These are phyloP conservation scores for Kradibia gibbosae DNA, from an alignment of 1,140 invertebrate species.

Conservation along the genomic window DNA sequence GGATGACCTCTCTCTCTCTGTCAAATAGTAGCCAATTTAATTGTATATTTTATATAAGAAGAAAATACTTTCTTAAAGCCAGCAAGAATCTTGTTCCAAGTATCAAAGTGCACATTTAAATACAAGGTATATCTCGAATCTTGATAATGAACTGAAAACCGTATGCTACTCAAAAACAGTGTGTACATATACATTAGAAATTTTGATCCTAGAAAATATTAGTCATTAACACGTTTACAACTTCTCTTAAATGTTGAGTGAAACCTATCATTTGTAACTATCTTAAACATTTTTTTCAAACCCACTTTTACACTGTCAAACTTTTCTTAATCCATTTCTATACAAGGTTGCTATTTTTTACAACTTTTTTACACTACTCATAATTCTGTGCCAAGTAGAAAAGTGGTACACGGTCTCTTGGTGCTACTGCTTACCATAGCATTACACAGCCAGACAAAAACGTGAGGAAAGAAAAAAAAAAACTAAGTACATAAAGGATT, in stretches of 20 bases:
- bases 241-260: constrained; percentile 10
- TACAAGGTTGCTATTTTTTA: constrained; percentile 42
- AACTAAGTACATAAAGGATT: constrained; percentile 68
- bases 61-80: constrained; percentile 29
- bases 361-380: constrained; percentile 37
- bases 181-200: constrained; percentile 38
- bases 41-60: constrained; percentile 47
- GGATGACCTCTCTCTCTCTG: constrained; percentile 32
- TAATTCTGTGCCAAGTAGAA: constrained; percentile 45
- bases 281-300: constrained; percentile 28
- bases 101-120: constrained; percentile 30
- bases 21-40: constrained; percentile 38
- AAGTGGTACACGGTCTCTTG: constrained; percentile 46
- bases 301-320: constrained; percentile 9
- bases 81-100: constrained; percentile 31
- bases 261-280: constrained; percentile 5
- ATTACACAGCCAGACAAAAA: constrained; percentile 72
- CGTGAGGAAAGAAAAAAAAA: constrained; percentile 55
- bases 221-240: background rate
- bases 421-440: constrained; percentile 70
- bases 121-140: constrained; percentile 30
- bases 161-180: constrained; percentile 26
- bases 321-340: constrained; percentile 31
- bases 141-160: constrained; percentile 13
- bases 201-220: constrained; percentile 20